Base-by-base conservation (phyloP, 1,140 invertebrate species). In the Homarus americanus region DNA sequence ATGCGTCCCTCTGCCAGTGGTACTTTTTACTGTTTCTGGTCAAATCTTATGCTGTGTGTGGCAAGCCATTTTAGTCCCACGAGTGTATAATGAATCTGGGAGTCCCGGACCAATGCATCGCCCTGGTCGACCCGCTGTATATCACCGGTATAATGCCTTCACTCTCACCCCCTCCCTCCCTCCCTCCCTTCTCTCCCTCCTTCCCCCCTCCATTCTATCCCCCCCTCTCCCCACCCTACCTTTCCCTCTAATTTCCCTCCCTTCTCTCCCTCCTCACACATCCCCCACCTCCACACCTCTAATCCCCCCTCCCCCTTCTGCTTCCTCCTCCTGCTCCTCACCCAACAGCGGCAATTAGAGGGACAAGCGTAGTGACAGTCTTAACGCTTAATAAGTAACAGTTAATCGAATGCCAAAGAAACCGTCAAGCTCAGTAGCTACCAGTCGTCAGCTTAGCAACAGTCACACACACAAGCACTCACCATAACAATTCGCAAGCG, bases 11-110 rank as follows among this genome's bases (percentile, higher is more conserved):
- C 10, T 80, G 76, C 7, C 86, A 88, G 28, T 88, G 76, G 86
- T 88, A 88, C 86, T 88, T 88, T 88, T 88, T 86, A 88, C 76
- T 88, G 86, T 88, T 88, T 88, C 86, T 88, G 86, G 86, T 88
- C 86, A 88, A 88, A 88, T 80, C 86, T 80, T 88, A 80, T 88
- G 86, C 86, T 82, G 86, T 88, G 86, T 88, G 76, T 63, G 85
- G 86, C 86, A 44, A 88, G 76, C 76, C 86, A 72, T 88, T 88
- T 88, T 88, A 72, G 86, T 88, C 86, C 49, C 86, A 80, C 66
- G 76, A 72, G 76, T 88, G 75, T 88, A 88, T 88, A 88, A 88
- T 88, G 86, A 88, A 88, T 88, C 86, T 88, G 76, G 73, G 76
- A 24, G 63, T 69, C 83, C 72, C 44, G 75, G 53, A 38, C 76